These are phyloP conservation scores for Ptychoptera albimana DNA, from an alignment of 2,888 invertebrate genomes.

Conservation along the genomic window DNA sequence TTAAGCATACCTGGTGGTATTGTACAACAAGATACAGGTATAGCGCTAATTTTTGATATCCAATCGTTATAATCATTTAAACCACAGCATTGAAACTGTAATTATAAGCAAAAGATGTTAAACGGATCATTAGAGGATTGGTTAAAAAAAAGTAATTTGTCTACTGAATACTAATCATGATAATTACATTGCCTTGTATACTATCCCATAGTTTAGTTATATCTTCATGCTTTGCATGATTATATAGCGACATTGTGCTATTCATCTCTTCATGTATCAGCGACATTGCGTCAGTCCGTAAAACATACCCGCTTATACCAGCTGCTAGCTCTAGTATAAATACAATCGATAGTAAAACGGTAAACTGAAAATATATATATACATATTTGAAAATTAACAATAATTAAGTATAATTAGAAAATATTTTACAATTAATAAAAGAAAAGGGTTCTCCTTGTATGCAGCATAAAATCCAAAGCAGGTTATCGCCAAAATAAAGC, in stretches of 20 bases:
- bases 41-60: constrained; percentile 14
- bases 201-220: constrained; percentile 41
- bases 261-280: constrained; percentile 37
- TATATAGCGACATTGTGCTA: constrained; percentile 34
- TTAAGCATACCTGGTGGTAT: constrained; percentile 28
- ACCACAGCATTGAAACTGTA: constrained; percentile 54
- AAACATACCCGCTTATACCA: constrained; percentile 55
- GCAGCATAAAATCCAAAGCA: too few species aligned
- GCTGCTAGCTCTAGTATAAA: constrained; percentile 62
- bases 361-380: constrained; percentile 37
- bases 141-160: neutral
- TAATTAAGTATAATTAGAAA: too few species aligned
- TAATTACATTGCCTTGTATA: constrained; percentile 39
- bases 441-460: too few species aligned
- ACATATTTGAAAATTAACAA: neutral
- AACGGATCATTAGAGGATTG: neutral
- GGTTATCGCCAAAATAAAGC: too few species aligned
- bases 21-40: constrained; percentile 48
- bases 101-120: constrained; percentile 11
- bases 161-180: neutral
- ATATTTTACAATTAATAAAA: too few species aligned
- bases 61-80: constrained; percentile 39
- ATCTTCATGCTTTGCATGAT: constrained; percentile 16
- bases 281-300: constrained; percentile 37
- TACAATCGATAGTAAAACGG: constrained; percentile 46